These are phyloP conservation scores for Myripristis murdjan DNA, from an alignment of 2,797 vertebrate species.

Conservation along the genomic window DNA sequence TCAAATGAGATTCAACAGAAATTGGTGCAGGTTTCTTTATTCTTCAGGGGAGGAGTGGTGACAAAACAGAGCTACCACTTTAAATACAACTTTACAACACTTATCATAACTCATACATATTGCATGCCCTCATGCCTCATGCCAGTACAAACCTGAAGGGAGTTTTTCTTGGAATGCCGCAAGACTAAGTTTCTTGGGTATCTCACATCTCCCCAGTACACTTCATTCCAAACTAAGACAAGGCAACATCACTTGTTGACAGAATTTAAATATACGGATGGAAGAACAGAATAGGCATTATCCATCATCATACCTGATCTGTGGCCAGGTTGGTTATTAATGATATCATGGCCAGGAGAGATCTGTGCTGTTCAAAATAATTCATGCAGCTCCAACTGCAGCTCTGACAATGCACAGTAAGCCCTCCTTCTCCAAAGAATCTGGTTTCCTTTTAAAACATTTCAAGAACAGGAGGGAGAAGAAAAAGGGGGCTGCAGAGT, in stretches of 20 bases:
- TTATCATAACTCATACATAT: constrained; percentile 17
- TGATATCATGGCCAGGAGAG: neutral
- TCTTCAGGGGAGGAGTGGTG: neutral
- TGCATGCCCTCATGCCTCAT: constrained; percentile 1
- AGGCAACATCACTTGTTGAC: neutral
- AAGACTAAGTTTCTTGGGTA: constrained; percentile 26
- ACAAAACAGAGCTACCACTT: neutral
- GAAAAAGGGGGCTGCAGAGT: constrained; percentile 36
- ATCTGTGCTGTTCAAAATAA: constrained; percentile 35
- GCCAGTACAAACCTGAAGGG: constrained; percentile 29
- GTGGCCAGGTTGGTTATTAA: neutral
- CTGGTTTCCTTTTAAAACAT: constrained; percentile 15
- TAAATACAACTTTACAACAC: neutral
- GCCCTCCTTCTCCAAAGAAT: neutral
- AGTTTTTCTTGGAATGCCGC: constrained; percentile 48
- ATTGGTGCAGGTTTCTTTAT: neutral
- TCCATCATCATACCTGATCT: constrained; percentile 12
- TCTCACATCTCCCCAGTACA: neutral
- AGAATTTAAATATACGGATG: neutral
- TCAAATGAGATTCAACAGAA: constrained; percentile 6
- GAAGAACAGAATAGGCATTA: neutral
- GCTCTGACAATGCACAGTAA: constrained; percentile 5
- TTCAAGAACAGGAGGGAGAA: constrained; percentile 26
- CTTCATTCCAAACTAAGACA: constrained; percentile 4
- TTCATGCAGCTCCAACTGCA: constrained; percentile 30